A percentile compares a stretch with the other conserved stretches of the same genome.
phyloP scores from a whole-genome alignment of 2,888 invertebrate genomes.

The Ferdinandea cuprea region DNA sequence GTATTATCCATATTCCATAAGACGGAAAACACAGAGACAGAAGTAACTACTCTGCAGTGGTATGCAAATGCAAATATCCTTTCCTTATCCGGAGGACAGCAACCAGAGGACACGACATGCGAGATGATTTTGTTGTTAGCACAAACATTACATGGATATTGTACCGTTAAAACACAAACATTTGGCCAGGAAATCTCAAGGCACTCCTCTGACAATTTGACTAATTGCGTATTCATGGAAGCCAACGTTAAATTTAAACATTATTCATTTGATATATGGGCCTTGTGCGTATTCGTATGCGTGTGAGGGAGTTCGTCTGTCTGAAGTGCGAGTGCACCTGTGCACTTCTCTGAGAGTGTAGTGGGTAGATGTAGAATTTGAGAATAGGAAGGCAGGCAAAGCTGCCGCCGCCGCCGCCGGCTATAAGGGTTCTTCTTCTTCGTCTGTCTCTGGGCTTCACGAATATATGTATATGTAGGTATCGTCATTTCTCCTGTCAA shows the following conservation, averaged over 20 bases:
- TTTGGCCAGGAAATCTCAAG: slow-evolving; percentile 66
- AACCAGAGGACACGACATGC: slow-evolving; percentile 48
- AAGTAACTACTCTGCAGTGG: background rate
- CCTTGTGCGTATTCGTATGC: background rate
- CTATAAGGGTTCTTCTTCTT: background rate
- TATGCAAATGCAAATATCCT: slow-evolving; percentile 35
- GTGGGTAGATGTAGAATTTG: slow-evolving; percentile 24
- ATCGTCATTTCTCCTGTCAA: slow-evolving; percentile 32
- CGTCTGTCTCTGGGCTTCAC: background rate
- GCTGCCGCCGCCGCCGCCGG: background rate
- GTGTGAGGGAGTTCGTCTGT: background rate
- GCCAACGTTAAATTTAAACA: slow-evolving; percentile 65
- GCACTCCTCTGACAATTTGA: slow-evolving; percentile 63
- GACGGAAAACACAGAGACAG: slow-evolving; percentile 1
- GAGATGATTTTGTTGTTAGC: slow-evolving; percentile 68
- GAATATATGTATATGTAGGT: no score
- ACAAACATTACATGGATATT: slow-evolving; percentile 66
- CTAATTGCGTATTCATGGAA: slow-evolving; percentile 73
- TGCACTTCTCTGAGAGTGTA: slow-evolving; percentile 4
- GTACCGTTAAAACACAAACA: slow-evolving; percentile 58
- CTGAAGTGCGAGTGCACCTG: slow-evolving; percentile 25
- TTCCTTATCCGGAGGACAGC: slow-evolving; percentile 12
- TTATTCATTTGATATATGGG: slow-evolving; percentile 60
- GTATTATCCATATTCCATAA: slow-evolving; percentile 4
- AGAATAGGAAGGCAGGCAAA: background rate